Evolutionary conservation across 2,888 invertebrate species (phyloP).

Genomic region (Agonopterix heracliana): DNA sequence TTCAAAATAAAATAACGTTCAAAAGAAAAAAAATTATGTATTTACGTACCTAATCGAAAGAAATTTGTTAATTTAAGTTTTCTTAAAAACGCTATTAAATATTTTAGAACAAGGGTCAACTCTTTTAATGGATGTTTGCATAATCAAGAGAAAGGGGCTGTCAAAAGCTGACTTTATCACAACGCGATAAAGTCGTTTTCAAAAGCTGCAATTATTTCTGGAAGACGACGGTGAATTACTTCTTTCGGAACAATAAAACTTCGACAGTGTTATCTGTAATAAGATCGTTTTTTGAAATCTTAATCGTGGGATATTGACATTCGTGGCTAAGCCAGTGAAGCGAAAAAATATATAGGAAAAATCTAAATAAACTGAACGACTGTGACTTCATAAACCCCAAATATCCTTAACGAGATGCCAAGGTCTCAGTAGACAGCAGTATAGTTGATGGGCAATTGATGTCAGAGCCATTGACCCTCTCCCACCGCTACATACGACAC

Average conservation of each 20-base stretch:
- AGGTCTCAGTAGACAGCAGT: conserved; percentile 16
- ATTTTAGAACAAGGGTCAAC: no score
- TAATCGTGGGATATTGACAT: neutral
- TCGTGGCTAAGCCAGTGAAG: neutral
- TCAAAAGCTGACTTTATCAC: no score
- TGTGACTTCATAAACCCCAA: neutral
- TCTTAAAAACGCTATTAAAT: no score
- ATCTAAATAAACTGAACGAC: neutral
- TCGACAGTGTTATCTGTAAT: neutral
- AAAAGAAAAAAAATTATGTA: no score
- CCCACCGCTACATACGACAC: conserved; percentile 14
- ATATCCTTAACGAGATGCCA: conserved; percentile 20
- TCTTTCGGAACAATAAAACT: conserved; percentile 6
- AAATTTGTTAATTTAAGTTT: no score
- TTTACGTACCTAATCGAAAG: no score
- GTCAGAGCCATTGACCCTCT: conserved; percentile 43
- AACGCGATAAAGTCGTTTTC: no score
- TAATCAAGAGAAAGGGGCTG: no score
- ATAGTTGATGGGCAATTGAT: conserved; percentile 23
- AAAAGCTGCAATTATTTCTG: neutral
- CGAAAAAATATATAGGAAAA: neutral
- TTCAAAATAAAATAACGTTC: no score
- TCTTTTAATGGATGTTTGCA: no score
- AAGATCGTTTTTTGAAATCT: neutral
- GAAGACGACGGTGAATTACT: conserved; percentile 2